Percentiles rank a stretch among this genome's conserved stretches.
These are phyloP conservation scores for Atta texana DNA, from an alignment of 1,140 invertebrate genomes.

Conservation along the genomic window DNA sequence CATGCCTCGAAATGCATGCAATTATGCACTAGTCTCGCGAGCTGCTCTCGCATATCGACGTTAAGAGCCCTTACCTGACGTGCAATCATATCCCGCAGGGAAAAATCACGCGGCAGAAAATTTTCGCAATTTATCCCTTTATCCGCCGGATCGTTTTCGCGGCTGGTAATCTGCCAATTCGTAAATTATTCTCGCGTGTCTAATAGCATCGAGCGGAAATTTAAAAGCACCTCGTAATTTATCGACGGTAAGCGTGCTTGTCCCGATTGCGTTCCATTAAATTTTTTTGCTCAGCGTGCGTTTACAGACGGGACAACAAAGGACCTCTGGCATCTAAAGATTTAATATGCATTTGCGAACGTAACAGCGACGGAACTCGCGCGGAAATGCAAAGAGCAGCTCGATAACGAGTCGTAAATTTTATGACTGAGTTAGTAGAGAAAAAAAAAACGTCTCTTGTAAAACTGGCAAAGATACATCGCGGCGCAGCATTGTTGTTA, in stretches of 20 bases:
- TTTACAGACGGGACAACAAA: constrained; percentile 35
- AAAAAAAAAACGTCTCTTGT: background rate
- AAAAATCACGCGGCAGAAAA: constrained; percentile 4
- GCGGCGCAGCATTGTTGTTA: constrained; percentile 30
- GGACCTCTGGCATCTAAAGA: constrained; percentile 14
- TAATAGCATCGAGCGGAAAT: background rate
- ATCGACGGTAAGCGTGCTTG: constrained; percentile 11
- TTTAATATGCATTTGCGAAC: constrained; percentile 53
- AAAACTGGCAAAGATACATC: constrained; percentile 39
- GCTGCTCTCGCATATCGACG: constrained; percentile 30
- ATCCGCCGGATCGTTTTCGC: constrained; percentile 4
- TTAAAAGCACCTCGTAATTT: constrained; percentile 28
- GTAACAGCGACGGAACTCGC: background rate
- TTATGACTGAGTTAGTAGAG: constrained; percentile 21
- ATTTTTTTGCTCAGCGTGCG: constrained; percentile 31
- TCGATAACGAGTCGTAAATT: constrained; percentile 39
- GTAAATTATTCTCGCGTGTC: constrained; percentile 46
- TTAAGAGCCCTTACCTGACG: background rate
- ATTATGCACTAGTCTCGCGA: constrained; percentile 25
- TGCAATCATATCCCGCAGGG: background rate
- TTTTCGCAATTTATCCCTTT: background rate
- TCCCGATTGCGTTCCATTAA: constrained; percentile 28
- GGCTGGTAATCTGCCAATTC: constrained; percentile 1
- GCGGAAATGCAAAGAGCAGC: constrained; percentile 37
- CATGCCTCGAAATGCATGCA: constrained; percentile 50